These are phyloP conservation scores for Nasonia longicornis DNA, from an alignment of 1,140 invertebrate species.

Conservation along the genomic window DNA sequence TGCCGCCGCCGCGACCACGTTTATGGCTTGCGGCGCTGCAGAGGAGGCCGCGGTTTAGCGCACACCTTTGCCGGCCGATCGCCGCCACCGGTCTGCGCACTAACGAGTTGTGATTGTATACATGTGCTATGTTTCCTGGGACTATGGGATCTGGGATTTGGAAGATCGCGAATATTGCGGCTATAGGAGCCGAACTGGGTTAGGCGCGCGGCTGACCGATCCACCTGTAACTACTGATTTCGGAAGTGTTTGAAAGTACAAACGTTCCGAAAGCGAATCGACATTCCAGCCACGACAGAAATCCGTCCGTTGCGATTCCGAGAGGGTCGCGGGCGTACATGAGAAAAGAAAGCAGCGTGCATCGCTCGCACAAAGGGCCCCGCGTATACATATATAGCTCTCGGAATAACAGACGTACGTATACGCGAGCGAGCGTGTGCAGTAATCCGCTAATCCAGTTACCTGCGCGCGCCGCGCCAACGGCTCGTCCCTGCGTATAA, in stretches of 20 bases:
- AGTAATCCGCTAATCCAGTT: slow-evolving; percentile 61
- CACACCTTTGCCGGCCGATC: not conserved
- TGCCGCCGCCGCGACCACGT: slow-evolving; percentile 46
- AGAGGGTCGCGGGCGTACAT: not conserved
- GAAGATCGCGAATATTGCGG: not conserved
- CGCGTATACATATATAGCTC: not conserved
- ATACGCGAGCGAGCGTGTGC: not conserved
- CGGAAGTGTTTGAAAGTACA: no score
- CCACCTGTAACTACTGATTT: no score
- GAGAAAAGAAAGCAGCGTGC: slow-evolving; percentile 9
- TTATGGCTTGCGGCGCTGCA: not conserved
- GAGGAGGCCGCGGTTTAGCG: not conserved
- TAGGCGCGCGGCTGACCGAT: no score
- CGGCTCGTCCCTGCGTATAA: slow-evolving; percentile 46
- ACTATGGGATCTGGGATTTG: not conserved
- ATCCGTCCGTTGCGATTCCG: not conserved
- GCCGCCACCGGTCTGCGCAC: no score
- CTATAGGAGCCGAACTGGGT: not conserved
- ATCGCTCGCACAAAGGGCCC: not conserved
- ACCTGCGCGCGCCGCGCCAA: slow-evolving; percentile 43
- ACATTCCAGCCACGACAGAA: no score
- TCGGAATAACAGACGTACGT: not conserved
- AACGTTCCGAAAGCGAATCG: no score
- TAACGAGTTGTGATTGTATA: not conserved
- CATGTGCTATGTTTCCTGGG: not conserved